Evolutionary conservation across 1,140 invertebrate genomes (phyloP).

Genomic region (Drosophila simulans): DNA sequence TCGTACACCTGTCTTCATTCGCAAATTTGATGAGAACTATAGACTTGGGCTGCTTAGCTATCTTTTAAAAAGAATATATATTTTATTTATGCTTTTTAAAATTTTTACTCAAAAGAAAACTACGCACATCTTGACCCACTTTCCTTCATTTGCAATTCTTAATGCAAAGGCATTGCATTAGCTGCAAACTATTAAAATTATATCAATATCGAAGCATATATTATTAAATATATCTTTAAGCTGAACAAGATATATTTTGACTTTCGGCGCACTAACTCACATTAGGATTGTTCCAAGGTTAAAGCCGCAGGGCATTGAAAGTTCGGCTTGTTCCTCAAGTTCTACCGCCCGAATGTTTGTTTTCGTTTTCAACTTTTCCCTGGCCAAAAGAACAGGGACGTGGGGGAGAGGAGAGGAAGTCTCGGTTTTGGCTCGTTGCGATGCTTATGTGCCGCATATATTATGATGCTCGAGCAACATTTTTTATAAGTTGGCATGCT

Average conservation of each 20-base stretch:
- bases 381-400: conserved; percentile 2
- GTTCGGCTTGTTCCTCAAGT: conserved; percentile 7
- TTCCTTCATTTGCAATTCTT: too few relatives aligned
- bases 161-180: too few relatives aligned
- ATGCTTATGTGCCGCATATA: conserved; percentile 78
- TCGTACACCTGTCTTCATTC: conserved; percentile 7
- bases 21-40: not conserved
- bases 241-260: not conserved
- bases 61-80: too few relatives aligned
- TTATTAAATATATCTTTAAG: too few relatives aligned
- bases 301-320: conserved; percentile 22
- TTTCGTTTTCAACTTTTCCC: conserved; percentile 50
- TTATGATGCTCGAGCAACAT: conserved; percentile 72
- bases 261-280: conserved; percentile 2
- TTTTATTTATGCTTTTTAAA: too few relatives aligned
- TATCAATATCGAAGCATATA: too few relatives aligned
- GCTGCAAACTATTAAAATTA: too few relatives aligned
- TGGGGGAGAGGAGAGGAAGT: not conserved
- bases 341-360: conserved; percentile 31
- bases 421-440: conserved; percentile 54
- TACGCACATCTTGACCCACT: too few relatives aligned
- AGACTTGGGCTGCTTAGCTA: not conserved
- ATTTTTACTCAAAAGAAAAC: too few relatives aligned
- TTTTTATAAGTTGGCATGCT: conserved; percentile 82
- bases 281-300: conserved; percentile 14